phyloP scores from a whole-genome alignment of 2,888 invertebrate genomes.

The Calephelis perditalis region DNA sequence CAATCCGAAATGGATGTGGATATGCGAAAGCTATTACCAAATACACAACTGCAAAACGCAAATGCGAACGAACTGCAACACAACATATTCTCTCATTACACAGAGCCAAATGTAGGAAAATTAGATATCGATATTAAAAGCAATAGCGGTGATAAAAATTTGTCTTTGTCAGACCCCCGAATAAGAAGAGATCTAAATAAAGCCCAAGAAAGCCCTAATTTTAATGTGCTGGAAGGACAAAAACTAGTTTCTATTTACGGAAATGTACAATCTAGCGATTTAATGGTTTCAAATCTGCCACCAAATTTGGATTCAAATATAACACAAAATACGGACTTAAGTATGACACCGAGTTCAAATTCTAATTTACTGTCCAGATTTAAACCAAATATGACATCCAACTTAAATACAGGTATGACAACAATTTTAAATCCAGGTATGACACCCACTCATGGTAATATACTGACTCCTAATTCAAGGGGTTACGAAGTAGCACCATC shows the following conservation, averaged over 20 bases:
- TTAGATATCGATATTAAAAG: slow-evolving; percentile 15
- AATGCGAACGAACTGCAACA: background rate
- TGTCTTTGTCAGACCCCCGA: slow-evolving; percentile 43
- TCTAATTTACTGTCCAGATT: slow-evolving; percentile 24
- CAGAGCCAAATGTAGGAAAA: slow-evolving; percentile 10
- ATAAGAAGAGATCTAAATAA: slow-evolving; percentile 44
- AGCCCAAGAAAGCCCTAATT: slow-evolving; percentile 35
- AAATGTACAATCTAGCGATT: slow-evolving; percentile 1
- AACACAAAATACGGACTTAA: slow-evolving; percentile 5
- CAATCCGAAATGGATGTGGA: slow-evolving; percentile 50
- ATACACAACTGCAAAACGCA: background rate
- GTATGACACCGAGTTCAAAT: background rate
- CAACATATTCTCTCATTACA: no score
- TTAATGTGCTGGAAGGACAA: slow-evolving; percentile 1
- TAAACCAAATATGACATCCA: slow-evolving; percentile 14
- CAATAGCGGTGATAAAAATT: slow-evolving; percentile 16
- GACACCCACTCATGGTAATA: slow-evolving; percentile 18
- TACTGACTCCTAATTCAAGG: slow-evolving; percentile 32
- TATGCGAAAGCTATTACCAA: slow-evolving; percentile 49
- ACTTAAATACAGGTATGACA: slow-evolving; percentile 17
- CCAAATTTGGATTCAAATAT: slow-evolving; percentile 11
- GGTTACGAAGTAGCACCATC: slow-evolving; percentile 38
- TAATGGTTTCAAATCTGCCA: slow-evolving; percentile 18
- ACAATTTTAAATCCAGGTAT: slow-evolving; percentile 23
- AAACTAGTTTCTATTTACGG: background rate